These are phyloP conservation scores for Acinonyx jubatus DNA, from an alignment of 2,113 vertebrate species.

Conservation along the genomic window DNA sequence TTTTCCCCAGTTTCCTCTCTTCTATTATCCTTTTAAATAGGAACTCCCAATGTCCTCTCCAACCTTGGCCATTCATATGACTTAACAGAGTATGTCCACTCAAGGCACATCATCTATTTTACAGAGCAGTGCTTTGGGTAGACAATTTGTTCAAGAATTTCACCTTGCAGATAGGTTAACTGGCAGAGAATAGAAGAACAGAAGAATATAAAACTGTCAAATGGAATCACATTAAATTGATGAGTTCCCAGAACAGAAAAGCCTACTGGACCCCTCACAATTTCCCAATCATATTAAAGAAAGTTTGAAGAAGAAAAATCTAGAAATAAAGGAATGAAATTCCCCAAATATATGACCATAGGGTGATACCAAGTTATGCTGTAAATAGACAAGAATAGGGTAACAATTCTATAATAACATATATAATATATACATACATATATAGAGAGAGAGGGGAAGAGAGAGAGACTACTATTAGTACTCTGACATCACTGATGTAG, in stretches of 20 bases:
- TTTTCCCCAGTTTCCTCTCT: neutral
- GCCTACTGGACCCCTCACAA: constrained; percentile 31
- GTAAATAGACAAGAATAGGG: constrained; percentile 14
- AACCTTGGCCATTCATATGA: constrained; percentile 42
- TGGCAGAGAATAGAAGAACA: constrained; percentile 60
- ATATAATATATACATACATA: neutral
- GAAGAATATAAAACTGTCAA: constrained; percentile 76
- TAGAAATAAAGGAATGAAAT: constrained; percentile 40
- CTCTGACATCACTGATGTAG: neutral
- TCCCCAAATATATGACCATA: constrained; percentile 11
- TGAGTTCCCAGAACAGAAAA: constrained; percentile 69
- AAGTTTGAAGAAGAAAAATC: constrained; percentile 50
- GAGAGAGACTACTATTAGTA: no score
- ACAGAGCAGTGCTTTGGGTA: constrained; percentile 58
- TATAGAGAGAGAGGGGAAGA: no score
- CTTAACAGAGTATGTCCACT: constrained; percentile 36
- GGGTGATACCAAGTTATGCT: neutral
- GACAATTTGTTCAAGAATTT: constrained; percentile 73
- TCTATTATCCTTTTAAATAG: constrained; percentile 31
- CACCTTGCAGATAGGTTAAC: constrained; percentile 76
- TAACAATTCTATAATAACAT: neutral
- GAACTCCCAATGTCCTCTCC: neutral
- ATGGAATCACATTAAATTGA: constrained; percentile 74
- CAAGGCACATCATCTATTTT: constrained; percentile 50
- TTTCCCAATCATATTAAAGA: constrained; percentile 56